Evolutionary conservation across 2,113 vertebrate genomes (phyloP).

Genomic region (Lophochroa leadbeateri): DNA sequence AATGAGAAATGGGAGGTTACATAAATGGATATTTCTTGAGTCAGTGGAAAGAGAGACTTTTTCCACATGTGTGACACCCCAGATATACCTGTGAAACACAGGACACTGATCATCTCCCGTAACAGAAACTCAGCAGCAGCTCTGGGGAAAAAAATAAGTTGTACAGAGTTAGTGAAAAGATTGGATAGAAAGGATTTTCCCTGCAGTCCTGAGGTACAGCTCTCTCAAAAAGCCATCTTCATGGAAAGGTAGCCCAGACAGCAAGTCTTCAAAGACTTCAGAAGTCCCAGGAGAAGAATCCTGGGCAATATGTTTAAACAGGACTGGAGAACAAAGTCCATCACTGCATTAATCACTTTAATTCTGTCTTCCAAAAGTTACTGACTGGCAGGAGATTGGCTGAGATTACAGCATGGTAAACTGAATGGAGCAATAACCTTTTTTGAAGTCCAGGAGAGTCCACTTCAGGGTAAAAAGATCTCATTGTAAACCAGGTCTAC

Average conservation of each 20-base stretch:
- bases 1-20: not conserved
- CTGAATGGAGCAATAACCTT: not conserved
- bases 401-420: not conserved
- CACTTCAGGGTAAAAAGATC: not conserved
- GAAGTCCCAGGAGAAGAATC: not conserved
- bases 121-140: not conserved
- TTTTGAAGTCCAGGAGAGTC: not conserved
- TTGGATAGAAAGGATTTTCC: not conserved
- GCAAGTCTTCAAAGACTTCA: not conserved
- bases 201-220: not conserved
- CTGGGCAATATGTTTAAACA: not conserved
- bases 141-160: not conserved
- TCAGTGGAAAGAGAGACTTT: not conserved
- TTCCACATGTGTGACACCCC: not conserved
- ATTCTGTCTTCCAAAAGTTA: not conserved
- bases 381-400: not conserved
- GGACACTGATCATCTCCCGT: not conserved
- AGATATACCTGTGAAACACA: not conserved
- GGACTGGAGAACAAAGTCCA: not conserved
- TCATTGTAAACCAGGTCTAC: not conserved
- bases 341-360: not conserved
- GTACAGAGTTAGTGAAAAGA: not conserved
- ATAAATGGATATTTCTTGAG: not conserved
- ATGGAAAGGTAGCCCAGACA: not conserved
- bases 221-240: not conserved